Evolutionary conservation across 1,140 invertebrate genomes (phyloP), one percentile per base, ranked within the genome.

Genomic region (Caenorhabditis elegans): DNA sequence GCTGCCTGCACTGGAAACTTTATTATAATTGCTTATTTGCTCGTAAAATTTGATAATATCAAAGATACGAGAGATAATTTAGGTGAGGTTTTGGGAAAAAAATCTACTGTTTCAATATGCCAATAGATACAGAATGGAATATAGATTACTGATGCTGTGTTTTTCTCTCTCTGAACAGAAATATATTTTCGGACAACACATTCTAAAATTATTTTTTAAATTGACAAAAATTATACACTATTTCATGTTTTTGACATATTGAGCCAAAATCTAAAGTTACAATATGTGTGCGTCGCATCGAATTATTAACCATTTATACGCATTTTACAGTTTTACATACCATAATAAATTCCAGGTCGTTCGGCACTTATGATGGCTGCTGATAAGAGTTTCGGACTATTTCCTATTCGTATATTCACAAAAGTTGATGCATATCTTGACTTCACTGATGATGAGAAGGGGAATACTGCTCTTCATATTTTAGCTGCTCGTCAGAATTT

Each of bases 331-430:
- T n/a, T n/a, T n/a, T n/a, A n/a, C n/a, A n/a, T n/a, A n/a, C n/a
- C n/a, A n/a, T 15, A 15, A 43, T 43, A 15, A 43, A 6, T 70
- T 22, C 11, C 60, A 70, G 60, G 60, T 39, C n/a, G n/a, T 10
- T 70, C 60, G 19, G 60, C 60, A 8, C 10, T 70, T 1, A 22
- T 70, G 34, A 4, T 2, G 13, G 26, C 60, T 22, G 60, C 60
- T 70, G 31, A 0, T 17, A 11, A 39, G 8, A 39, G 60, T 70
- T 70, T 70, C 19, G 60, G 60, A 43, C 13, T 70, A n/a, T 70
- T 70, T 5, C 60, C 60, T 39, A 70, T 70, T 70, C 60, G 60
- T 39, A 70, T 39, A 22, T 70, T 70, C 19, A 70, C 34, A 70
- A 39, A 70, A 39, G 5, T 70, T 0, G 60, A 70, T 22, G 60